Evolutionary conservation across 2,113 vertebrate species (phyloP).

Genomic region (Trachemys scripta): DNA sequence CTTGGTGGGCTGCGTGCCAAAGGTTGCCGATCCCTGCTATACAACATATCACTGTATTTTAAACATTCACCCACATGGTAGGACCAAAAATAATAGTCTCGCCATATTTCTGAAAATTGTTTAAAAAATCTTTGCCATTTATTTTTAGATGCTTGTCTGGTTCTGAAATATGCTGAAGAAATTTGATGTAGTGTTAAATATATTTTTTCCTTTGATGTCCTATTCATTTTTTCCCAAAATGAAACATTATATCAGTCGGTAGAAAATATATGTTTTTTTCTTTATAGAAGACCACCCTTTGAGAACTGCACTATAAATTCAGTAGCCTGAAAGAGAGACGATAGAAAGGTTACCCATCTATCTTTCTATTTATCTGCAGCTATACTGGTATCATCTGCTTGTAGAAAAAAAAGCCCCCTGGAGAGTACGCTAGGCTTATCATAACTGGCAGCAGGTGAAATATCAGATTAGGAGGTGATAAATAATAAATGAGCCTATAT

Average conservation of each 20-base stretch:
- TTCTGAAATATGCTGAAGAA: neutral
- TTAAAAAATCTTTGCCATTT: neutral
- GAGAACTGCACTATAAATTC: slow-evolving; percentile 53
- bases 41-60: slow-evolving; percentile 39
- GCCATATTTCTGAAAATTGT: neutral
- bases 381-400: slow-evolving; percentile 48
- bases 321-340: slow-evolving; percentile 44
- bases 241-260: slow-evolving; percentile 32
- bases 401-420: slow-evolving; percentile 38
- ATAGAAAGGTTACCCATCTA: slow-evolving; percentile 67
- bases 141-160: slow-evolving; percentile 7
- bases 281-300: slow-evolving; percentile 21
- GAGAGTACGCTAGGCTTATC: slow-evolving; percentile 36
- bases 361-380: slow-evolving; percentile 41
- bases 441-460: slow-evolving; percentile 76
- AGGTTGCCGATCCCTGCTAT: neutral
- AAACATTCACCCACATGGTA: slow-evolving; percentile 41
- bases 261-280: slow-evolving; percentile 58
- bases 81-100: neutral
- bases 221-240: slow-evolving; percentile 23
- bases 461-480: slow-evolving; percentile 69
- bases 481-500: slow-evolving; percentile 76
- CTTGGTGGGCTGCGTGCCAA: too few relatives aligned
- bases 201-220: slow-evolving; percentile 8
- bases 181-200: slow-evolving; percentile 1